Conservation (phyloP, 2,888 invertebrate genomes). For the Eilema griseolum region DNA sequence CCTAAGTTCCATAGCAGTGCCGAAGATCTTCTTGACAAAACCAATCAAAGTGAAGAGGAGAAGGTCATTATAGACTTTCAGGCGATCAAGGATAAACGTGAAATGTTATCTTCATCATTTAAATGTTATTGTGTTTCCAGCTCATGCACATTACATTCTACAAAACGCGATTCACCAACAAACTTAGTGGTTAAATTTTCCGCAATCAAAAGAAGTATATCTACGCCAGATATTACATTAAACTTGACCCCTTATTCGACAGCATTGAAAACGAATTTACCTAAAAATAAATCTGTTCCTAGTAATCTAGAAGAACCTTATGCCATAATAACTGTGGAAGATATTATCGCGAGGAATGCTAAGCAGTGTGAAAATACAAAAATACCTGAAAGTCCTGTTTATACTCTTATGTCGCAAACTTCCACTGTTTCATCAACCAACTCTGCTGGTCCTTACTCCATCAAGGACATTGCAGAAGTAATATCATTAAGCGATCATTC, state of each 20-base stretch:
- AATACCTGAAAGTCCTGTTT: slow-evolving; percentile 59
- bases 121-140: slow-evolving; percentile 80
- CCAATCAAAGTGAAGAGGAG: slow-evolving; percentile 60
- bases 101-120: slow-evolving; percentile 74
- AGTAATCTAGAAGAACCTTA: slow-evolving; percentile 76
- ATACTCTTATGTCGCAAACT: slow-evolving; percentile 70
- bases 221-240: slow-evolving; percentile 80
- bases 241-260: slow-evolving; percentile 71
- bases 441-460: slow-evolving; percentile 74
- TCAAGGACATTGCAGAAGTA: slow-evolving; percentile 80
- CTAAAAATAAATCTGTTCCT: slow-evolving; percentile 77
- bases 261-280: slow-evolving; percentile 58
- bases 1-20: slow-evolving; percentile 80
- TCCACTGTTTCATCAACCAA: slow-evolving; percentile 71
- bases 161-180: slow-evolving; percentile 65
- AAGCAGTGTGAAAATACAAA: slow-evolving; percentile 35
- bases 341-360: slow-evolving; percentile 62
- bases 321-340: slow-evolving; percentile 69
- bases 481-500: slow-evolving; percentile 71
- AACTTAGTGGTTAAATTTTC: slow-evolving; percentile 79
- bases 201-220: slow-evolving; percentile 80
- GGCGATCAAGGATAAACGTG: slow-evolving; percentile 63
- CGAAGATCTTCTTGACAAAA: slow-evolving; percentile 76
- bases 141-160: slow-evolving; percentile 73
- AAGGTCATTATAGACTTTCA: slow-evolving; percentile 71